These are phyloP conservation scores for Pterocles orientalis DNA, from an alignment of 2,113 vertebrate genomes.

Conservation along the genomic window DNA sequence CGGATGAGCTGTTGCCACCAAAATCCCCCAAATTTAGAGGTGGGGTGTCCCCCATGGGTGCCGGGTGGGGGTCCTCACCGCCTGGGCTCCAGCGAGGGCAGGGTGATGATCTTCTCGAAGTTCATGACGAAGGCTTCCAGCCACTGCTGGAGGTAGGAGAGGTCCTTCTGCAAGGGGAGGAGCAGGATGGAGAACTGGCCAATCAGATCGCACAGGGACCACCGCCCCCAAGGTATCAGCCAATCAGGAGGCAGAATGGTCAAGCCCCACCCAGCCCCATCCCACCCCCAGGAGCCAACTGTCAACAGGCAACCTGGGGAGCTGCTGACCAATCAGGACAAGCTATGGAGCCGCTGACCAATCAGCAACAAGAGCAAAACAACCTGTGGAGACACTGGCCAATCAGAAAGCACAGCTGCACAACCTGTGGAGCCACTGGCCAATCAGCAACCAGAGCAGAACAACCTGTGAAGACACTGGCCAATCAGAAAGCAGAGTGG, in stretches of 20 bases:
- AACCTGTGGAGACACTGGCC: background rate
- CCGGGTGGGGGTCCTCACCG: constrained; percentile 70
- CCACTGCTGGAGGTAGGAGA: constrained; percentile 92
- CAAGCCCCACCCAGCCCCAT: background rate
- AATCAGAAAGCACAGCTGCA: background rate
- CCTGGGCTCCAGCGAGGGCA: constrained; percentile 87
- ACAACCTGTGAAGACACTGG: fast-evolving
- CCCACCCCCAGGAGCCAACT: fast-evolving
- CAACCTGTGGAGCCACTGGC: background rate
- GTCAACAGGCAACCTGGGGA: background rate
- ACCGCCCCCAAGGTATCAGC: fast-evolving
- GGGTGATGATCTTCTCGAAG: constrained; percentile 89
- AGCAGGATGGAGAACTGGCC: background rate
- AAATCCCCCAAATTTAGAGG: background rate
- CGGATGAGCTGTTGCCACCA: background rate
- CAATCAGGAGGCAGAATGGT: background rate
- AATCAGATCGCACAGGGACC: background rate
- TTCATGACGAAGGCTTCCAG: constrained; percentile 88
- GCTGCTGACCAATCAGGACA: background rate
- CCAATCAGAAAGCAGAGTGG: fast-evolving
- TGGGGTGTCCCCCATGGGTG: background rate
- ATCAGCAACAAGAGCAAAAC: background rate
- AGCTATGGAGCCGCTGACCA: background rate
- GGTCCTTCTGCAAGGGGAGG: constrained; percentile 85
- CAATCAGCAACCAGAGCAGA: background rate